A percentile compares a stretch with the other conserved stretches of the same genome.
These are phyloP conservation scores for Bucco capensis DNA, from an alignment of 2,113 vertebrate species.

Conservation along the genomic window DNA sequence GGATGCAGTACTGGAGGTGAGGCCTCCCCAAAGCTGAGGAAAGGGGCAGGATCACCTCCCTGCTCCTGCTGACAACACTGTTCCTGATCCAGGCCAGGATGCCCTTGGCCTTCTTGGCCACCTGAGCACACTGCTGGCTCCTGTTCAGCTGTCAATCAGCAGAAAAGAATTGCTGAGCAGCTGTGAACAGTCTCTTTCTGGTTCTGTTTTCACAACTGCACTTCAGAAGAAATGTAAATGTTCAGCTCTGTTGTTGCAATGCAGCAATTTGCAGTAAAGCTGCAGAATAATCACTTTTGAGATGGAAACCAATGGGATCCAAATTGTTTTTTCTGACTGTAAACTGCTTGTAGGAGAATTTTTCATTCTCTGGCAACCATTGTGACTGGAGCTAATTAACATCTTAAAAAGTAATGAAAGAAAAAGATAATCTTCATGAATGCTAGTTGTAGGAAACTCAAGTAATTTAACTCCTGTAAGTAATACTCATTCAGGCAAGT, in stretches of 20 bases:
- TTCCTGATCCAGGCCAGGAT: no score
- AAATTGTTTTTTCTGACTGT: neutral
- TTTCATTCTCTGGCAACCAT: neutral
- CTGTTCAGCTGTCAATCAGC: neutral
- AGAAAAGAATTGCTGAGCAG: neutral
- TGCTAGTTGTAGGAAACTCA: neutral
- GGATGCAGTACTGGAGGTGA: no score
- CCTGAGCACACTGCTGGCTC: no score
- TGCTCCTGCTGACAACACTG: no score
- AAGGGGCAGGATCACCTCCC: no score
- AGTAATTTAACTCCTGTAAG: neutral
- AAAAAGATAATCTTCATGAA: neutral
- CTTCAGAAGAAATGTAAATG: neutral
- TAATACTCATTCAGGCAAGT: neutral
- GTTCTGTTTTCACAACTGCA: neutral
- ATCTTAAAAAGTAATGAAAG: neutral
- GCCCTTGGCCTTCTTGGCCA: no score
- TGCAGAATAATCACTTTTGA: neutral
- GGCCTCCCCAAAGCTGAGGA: no score
- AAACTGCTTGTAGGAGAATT: neutral
- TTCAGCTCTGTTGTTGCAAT: neutral
- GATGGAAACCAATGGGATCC: neutral
- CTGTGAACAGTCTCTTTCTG: accelerated
- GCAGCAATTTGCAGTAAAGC: neutral
- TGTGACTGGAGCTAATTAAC: neutral